Percentiles rank a stretch among this genome's conserved stretches.
Conservation (phyloP, 2,888 invertebrate species). For the Conistra vaccinii region DNA sequence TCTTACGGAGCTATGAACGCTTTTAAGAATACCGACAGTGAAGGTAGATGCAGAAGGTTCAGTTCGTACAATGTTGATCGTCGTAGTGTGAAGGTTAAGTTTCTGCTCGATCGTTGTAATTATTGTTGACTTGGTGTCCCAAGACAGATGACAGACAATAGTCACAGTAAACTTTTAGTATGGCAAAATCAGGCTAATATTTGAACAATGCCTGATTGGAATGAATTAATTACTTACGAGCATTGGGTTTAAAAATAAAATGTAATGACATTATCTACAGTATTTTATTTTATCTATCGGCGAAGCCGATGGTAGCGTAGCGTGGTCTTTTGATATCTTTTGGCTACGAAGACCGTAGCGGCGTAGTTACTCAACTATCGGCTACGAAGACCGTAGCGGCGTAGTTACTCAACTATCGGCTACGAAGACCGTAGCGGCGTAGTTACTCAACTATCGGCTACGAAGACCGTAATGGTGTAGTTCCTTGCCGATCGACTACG, state of each 20-base stretch:
- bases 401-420: neutral
- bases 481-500: slow-evolving; percentile 17
- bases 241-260: neutral
- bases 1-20: slow-evolving; percentile 82
- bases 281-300: neutral
- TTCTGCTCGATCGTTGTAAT: too few species aligned
- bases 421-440: neutral
- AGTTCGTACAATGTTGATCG: neutral
- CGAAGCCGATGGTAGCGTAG: neutral
- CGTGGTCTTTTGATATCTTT: neutral
- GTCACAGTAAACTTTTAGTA: neutral
- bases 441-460: neutral
- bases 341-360: neutral
- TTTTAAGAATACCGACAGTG: slow-evolving; percentile 66
- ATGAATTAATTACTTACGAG: too few species aligned
- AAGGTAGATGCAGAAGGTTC: slow-evolving; percentile 31
- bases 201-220: too few species aligned
- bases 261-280: neutral
- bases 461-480: neutral
- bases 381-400: neutral
- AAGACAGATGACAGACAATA: neutral
- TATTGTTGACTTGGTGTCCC: neutral
- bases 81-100: too few species aligned
- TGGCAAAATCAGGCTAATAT: neutral
- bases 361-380: neutral